Evolutionary conservation across 1,140 invertebrate genomes (phyloP).

Genomic region (Diorhabda carinulata): DNA sequence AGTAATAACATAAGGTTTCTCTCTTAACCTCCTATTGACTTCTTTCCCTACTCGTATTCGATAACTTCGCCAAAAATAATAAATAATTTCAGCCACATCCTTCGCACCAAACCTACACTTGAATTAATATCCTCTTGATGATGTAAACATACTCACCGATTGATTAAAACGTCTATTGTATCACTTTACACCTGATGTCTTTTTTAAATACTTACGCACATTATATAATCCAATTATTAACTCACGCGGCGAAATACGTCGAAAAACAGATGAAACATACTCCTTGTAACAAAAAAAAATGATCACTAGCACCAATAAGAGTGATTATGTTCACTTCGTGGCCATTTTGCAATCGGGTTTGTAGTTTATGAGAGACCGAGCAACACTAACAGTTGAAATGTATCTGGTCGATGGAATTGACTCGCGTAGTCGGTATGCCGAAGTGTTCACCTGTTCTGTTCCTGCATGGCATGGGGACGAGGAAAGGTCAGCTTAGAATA

Average conservation of each 20-base stretch:
- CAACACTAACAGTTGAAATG: background rate
- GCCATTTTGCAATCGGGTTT: background rate
- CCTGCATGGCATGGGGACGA: slow-evolving; percentile 1
- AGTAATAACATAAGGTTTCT: background rate
- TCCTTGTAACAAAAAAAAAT: background rate
- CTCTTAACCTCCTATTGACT: background rate
- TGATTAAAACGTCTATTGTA: background rate
- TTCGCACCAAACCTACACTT: background rate
- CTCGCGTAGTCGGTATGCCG: background rate
- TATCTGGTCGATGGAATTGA: background rate
- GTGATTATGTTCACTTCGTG: background rate
- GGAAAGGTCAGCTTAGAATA: background rate
- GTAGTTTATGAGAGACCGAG: background rate
- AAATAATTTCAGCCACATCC: background rate
- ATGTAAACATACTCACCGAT: slow-evolving; percentile 12
- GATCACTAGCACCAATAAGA: background rate
- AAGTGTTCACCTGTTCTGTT: background rate
- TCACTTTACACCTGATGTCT: background rate
- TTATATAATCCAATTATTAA: background rate
- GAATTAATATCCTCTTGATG: background rate
- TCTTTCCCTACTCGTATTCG: background rate
- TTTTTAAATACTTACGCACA: background rate
- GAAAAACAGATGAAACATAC: background rate
- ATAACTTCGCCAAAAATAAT: background rate
- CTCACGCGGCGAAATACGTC: too few relatives aligned